Percentiles rank a stretch among this genome's conserved stretches.
phyloP scores from a whole-genome alignment of 2,113 vertebrate species.

The Sinosuthora webbiana region DNA sequence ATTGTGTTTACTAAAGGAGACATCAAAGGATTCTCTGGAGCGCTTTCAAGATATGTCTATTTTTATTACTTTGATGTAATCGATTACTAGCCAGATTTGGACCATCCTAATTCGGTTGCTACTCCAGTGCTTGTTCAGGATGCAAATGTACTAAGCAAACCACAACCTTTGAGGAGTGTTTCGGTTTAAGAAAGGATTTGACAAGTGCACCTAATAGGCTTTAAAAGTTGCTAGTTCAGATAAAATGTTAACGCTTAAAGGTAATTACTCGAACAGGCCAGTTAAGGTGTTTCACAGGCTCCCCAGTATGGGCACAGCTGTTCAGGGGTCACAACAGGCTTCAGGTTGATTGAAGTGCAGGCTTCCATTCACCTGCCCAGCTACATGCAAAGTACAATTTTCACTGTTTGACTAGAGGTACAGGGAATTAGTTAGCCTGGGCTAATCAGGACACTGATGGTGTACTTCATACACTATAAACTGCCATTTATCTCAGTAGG shows the following conservation, averaged over 20 bases:
- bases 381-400: not conserved
- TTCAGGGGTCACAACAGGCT: not conserved
- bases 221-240: not conserved
- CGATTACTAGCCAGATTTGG: constrained; percentile 13
- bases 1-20: constrained; percentile 9
- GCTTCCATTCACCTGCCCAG: not conserved
- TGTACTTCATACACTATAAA: not conserved
- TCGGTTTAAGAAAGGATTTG: not conserved
- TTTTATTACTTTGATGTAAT: constrained; percentile 5
- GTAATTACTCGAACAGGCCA: not conserved
- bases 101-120: not conserved
- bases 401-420: not conserved
- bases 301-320: not conserved
- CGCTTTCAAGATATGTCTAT: not conserved
- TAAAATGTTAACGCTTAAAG: not conserved
- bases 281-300: not conserved
- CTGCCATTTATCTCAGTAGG: fast-evolving
- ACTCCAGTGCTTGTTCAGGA: not conserved
- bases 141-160: not conserved
- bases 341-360: not conserved
- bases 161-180: not conserved
- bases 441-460: not conserved
- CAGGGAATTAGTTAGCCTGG: not conserved
- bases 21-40: not conserved
- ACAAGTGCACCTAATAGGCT: not conserved